These are phyloP conservation scores for Frieseomelitta varia DNA, from an alignment of 1,140 invertebrate genomes.

Conservation along the genomic window DNA sequence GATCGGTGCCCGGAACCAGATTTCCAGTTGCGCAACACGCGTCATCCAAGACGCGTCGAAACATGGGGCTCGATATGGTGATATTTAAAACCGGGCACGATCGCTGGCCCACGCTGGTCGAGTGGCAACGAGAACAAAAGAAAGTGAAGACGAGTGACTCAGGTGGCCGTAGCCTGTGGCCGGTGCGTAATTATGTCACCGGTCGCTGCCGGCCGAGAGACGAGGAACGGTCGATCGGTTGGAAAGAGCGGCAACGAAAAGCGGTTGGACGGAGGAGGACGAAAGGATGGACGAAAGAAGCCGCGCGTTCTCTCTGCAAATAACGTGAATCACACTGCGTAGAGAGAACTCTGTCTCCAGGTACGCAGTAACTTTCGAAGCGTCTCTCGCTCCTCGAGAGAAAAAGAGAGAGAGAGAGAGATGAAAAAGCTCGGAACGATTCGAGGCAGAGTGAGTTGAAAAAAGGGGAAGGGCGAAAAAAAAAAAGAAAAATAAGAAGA, in stretches of 20 bases:
- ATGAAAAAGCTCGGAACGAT: constrained; percentile 21
- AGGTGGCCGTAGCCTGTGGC: constrained; percentile 64
- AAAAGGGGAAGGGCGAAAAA: not conserved
- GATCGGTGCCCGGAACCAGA: constrained; percentile 20
- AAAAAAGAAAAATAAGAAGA: constrained; percentile 11
- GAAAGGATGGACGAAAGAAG: constrained; percentile 10
- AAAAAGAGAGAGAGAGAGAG: not conserved
- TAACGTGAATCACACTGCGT: constrained; percentile 1
- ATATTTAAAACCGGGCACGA: constrained; percentile 30
- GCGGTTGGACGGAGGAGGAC: not conserved
- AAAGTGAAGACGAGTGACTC: constrained; percentile 68
- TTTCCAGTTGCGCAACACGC: constrained; percentile 41
- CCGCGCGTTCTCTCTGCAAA: constrained; percentile 4
- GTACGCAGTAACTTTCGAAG: constrained; percentile 54
- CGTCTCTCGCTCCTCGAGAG: not conserved
- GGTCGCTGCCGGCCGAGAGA: constrained; percentile 46
- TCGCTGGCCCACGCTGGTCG: constrained; percentile 11
- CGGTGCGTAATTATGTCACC: constrained; percentile 75
- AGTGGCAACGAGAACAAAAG: constrained; percentile 56
- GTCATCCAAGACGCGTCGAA: constrained; percentile 27
- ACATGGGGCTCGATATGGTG: constrained; percentile 20
- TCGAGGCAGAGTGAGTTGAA: constrained; percentile 1
- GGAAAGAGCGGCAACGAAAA: constrained; percentile 40
- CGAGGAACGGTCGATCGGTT: constrained; percentile 41
- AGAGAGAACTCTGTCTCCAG: not conserved